phyloP scores from a whole-genome alignment of 2,888 invertebrate species.

The Eilema sororculum region DNA sequence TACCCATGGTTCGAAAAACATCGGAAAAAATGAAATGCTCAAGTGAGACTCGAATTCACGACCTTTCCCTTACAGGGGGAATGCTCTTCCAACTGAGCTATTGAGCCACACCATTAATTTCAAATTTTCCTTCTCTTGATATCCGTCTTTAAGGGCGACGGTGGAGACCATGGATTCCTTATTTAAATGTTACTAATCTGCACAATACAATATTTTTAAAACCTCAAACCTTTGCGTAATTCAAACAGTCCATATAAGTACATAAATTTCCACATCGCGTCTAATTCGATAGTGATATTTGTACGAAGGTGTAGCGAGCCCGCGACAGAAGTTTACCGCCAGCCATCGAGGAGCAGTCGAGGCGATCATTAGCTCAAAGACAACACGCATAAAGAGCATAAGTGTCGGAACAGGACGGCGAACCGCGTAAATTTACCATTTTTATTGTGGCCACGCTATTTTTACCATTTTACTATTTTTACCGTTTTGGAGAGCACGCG shows the following conservation, averaged over 20 bases:
- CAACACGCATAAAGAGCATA: slow-evolving; percentile 85
- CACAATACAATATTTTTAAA: too few relatives aligned
- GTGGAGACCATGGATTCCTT: too few relatives aligned
- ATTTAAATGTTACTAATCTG: too few relatives aligned
- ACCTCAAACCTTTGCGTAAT: neutral
- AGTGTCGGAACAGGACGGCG: slow-evolving; percentile 77
- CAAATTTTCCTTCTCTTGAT: too few relatives aligned
- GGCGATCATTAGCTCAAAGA: slow-evolving; percentile 83
- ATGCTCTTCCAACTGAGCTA: too few relatives aligned
- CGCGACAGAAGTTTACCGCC: slow-evolving; percentile 60
- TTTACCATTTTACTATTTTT: slow-evolving; percentile 78
- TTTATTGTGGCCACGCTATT: slow-evolving; percentile 82
- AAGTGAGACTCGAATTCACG: too few relatives aligned
- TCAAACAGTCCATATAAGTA: neutral
- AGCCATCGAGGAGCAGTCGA: slow-evolving; percentile 63
- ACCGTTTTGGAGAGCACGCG: slow-evolving; percentile 80
- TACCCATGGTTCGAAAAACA: too few relatives aligned
- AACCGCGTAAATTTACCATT: slow-evolving; percentile 84
- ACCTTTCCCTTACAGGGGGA: too few relatives aligned
- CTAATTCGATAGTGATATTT: slow-evolving; percentile 18
- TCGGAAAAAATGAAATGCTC: too few relatives aligned
- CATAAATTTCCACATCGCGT: neutral
- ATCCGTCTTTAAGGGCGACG: too few relatives aligned
- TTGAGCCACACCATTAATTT: too few relatives aligned
- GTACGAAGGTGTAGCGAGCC: slow-evolving; percentile 46